Conservation (phyloP, 1,140 invertebrate genomes). For the Parapsyche elsis region DNA sequence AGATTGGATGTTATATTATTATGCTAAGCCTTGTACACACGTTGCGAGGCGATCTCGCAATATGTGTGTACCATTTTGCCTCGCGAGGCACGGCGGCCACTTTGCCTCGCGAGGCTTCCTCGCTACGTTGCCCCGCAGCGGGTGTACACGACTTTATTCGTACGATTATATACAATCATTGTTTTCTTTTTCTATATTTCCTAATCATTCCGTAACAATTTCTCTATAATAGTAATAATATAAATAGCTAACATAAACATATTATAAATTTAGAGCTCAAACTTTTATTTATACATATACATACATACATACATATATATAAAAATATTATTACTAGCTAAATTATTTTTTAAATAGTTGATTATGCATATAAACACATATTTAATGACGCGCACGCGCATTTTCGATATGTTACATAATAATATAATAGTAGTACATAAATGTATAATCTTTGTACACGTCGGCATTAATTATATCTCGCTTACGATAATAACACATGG, state of each 20-base stretch:
- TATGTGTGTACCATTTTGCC: background rate
- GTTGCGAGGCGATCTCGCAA: background rate
- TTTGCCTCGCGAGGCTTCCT: too few relatives aligned
- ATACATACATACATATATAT: background rate
- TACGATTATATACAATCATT: too few relatives aligned
- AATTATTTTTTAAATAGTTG: background rate
- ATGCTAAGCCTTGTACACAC: background rate
- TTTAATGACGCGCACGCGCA: background rate
- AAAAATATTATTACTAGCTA: constrained; percentile 1
- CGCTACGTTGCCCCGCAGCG: too few relatives aligned
- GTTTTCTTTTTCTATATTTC: too few relatives aligned
- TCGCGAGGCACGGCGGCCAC: too few relatives aligned
- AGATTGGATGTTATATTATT: background rate
- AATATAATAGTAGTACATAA: too few relatives aligned
- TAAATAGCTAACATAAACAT: background rate
- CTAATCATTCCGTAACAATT: too few relatives aligned
- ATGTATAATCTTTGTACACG: too few relatives aligned
- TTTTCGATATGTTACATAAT: too few relatives aligned
- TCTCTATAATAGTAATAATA: background rate
- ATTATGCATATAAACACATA: background rate
- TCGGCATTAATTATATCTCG: too few relatives aligned
- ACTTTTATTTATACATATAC: background rate
- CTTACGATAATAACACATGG: too few relatives aligned
- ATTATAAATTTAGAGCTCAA: background rate
- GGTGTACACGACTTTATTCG: too few relatives aligned